Conservation (phyloP, 2,888 invertebrate species). For the Xanthorhoe designata region DNA sequence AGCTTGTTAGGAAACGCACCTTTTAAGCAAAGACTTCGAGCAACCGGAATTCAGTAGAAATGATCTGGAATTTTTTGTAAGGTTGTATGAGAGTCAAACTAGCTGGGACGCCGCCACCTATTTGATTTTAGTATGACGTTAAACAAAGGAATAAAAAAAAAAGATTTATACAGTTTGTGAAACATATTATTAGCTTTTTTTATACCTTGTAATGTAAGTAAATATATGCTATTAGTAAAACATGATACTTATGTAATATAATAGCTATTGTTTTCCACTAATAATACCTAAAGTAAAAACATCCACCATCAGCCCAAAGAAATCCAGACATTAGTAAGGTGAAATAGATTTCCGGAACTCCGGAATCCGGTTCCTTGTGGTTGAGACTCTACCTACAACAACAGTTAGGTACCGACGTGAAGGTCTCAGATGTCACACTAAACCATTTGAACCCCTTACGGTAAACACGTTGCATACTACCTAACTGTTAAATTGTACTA, state of each 20-base stretch:
- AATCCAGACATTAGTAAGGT: not conserved
- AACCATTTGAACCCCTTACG: slow-evolving; percentile 69
- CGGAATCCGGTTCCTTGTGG: slow-evolving; percentile 19
- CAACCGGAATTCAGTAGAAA: not conserved
- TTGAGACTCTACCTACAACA: slow-evolving; percentile 44
- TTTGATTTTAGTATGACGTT: too few relatives aligned
- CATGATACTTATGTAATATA: too few relatives aligned
- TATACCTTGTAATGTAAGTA: too few relatives aligned
- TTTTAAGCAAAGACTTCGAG: slow-evolving; percentile 32
- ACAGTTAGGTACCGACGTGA: slow-evolving; percentile 54
- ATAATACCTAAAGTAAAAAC: too few relatives aligned
- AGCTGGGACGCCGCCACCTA: too few relatives aligned
- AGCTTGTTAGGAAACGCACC: slow-evolving; percentile 58
- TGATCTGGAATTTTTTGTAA: not conserved
- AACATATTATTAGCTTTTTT: too few relatives aligned
- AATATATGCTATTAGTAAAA: too few relatives aligned
- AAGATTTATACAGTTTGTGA: too few relatives aligned
- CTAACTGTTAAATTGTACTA: slow-evolving; percentile 43
- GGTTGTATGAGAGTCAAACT: too few relatives aligned
- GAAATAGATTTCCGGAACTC: not conserved
- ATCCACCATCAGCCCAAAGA: too few relatives aligned
- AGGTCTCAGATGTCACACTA: slow-evolving; percentile 59
- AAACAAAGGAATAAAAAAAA: too few relatives aligned
- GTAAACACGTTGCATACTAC: slow-evolving; percentile 42
- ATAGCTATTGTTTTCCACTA: too few relatives aligned